These are phyloP conservation scores for Diadumene lineata DNA, from an alignment of 92 coral and sea anemone species.

Conservation along the genomic window DNA sequence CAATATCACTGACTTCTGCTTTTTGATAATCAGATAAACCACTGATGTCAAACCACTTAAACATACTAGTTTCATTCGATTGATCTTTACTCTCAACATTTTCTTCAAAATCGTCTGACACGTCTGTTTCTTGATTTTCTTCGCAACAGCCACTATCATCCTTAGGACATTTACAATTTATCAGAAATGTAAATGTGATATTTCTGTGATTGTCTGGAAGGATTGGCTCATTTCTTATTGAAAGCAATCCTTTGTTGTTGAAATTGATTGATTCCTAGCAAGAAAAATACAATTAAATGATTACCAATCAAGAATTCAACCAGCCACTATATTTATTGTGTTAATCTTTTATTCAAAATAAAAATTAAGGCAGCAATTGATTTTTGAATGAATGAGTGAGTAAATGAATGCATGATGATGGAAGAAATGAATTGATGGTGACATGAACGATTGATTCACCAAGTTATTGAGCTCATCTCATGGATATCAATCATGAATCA, in stretches of 20 bases:
- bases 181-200: constrained; percentile 29
- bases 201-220: constrained; percentile 17
- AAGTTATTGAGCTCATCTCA: no score
- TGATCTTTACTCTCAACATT: not conserved
- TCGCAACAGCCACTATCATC: not conserved
- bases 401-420: no score
- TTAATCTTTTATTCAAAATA: no score
- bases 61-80: not conserved
- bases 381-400: no score
- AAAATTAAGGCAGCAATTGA: not conserved
- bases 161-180: constrained; percentile 22
- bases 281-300: not conserved
- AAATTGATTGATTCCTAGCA: constrained; percentile 9
- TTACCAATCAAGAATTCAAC: not conserved
- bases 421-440: no score
- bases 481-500: not conserved
- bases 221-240: constrained; percentile 36
- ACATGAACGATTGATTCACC: not conserved
- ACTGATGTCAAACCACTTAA: constrained; percentile 22
- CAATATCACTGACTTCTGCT: not conserved
- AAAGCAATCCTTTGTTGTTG: constrained; percentile 44
- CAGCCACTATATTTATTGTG: not conserved
- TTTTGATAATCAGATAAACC: constrained; percentile 10
- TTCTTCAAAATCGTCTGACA: not conserved
- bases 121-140: not conserved